Evolutionary conservation across 2,888 invertebrate genomes (phyloP), one percentile per base, ranked within the genome.

Genomic region (Melipona bicolor): DNA sequence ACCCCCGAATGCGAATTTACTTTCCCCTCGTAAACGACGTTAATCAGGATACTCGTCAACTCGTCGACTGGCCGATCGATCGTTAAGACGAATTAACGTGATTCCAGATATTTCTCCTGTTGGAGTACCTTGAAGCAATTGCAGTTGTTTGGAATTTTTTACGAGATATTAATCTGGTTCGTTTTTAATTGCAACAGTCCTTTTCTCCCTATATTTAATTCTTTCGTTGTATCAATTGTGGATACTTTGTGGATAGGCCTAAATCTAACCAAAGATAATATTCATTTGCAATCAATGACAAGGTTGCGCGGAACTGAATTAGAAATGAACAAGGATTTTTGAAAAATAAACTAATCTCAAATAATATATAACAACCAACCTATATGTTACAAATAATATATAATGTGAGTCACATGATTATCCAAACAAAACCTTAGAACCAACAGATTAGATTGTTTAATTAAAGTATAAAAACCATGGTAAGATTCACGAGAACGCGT

Each of bases 261-360:
- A 13, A n/a, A 0, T 4, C 9, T 32, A 32, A 4, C 0, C 13
- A 56, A 2, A 2, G 4, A 5, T 56, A n/a, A 15, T 15, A 56
- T 5, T 6, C 5, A 1, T 2, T 17, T 17, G 59, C 59, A 17
- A 24, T 24, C 59, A 3, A 17, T 3, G n/a, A 5, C 59, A 3
- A n/a, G 32, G 32, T 24, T 59, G 3, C 15, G 2, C 17, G 1
- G 24, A 3, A 6, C 2, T 17, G 59, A 15, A 9, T 61, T 61
- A 24, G 17, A 61, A 24, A 24, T 1, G 15, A 24, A 5, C 3
- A 24, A 61, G 6, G 17, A 61, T 24, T 36, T 54, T 0, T 13
- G 4, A 3, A 4, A 1, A 36, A 36, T 36, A 9, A 9, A 9
- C 36, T 9, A 36, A 9, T 9, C 9, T 36, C 36, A 9, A 32